Evolutionary conservation across 2,113 vertebrate species (phyloP).

Genomic region (Xyliphius kryptos): DNA sequence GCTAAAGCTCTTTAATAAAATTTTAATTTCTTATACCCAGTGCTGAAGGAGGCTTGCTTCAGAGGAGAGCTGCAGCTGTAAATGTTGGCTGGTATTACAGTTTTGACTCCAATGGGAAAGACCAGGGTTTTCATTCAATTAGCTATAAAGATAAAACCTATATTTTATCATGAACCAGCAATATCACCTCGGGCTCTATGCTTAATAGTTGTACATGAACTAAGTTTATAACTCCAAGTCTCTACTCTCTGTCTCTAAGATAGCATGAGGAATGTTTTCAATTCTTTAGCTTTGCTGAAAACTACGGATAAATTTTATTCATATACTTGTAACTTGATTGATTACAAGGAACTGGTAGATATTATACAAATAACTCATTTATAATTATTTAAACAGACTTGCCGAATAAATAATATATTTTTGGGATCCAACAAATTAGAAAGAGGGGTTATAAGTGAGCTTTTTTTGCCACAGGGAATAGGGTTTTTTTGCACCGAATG

Average conservation of each 20-base stretch:
- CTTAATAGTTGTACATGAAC: constrained; percentile 4
- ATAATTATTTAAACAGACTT: too few relatives aligned
- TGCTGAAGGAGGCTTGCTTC: constrained; percentile 20
- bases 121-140: constrained; percentile 43
- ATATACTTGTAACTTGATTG: too few relatives aligned
- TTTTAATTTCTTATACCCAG: constrained; percentile 7
- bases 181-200: constrained; percentile 13
- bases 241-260: not conserved
- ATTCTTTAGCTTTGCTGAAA: too few relatives aligned
- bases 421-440: too few relatives aligned
- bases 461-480: too few relatives aligned
- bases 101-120: constrained; percentile 36
- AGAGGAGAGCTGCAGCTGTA: constrained; percentile 12
- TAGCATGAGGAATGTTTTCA: not conserved
- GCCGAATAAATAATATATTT: too few relatives aligned
- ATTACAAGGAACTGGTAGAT: too few relatives aligned
- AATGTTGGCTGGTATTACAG: constrained; percentile 8
- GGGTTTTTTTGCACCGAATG: too few relatives aligned
- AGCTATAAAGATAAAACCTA: constrained; percentile 29
- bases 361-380: too few relatives aligned
- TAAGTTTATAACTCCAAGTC: constrained; percentile 9
- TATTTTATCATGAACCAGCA: constrained; percentile 28
- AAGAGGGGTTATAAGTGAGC: too few relatives aligned
- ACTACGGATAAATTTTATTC: too few relatives aligned
- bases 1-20: too few relatives aligned